These are phyloP conservation scores for Lasioglossum vierecki DNA, from an alignment of 2,888 invertebrate genomes.

Conservation along the genomic window DNA sequence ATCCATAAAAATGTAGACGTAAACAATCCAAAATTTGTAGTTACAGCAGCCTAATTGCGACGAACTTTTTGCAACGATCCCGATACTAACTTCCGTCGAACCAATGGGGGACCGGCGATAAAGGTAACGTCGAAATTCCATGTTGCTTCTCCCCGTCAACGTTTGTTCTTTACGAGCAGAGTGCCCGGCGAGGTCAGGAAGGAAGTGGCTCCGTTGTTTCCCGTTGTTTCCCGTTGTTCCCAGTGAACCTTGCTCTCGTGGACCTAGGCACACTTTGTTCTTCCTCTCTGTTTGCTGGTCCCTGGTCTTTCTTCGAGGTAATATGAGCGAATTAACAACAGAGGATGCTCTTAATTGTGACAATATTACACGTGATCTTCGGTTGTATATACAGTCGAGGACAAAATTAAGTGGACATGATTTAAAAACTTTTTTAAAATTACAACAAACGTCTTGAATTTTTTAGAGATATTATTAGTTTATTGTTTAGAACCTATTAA, in stretches of 20 bases:
- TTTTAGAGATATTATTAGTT: no score
- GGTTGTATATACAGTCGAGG: no score
- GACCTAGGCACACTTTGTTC: slow-evolving; percentile 23
- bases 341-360: slow-evolving; percentile 27
- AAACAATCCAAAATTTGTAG: background rate
- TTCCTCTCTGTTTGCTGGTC: background rate
- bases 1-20: no score
- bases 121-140: background rate
- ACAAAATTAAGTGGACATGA: no score
- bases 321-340: slow-evolving; percentile 27
- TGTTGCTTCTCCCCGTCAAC: slow-evolving; percentile 15
- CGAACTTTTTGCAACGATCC: background rate
- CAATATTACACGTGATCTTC: background rate
- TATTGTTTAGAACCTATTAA: no score
- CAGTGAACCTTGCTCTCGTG: slow-evolving; percentile 13
- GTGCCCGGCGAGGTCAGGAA: slow-evolving; percentile 31
- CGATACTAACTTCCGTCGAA: background rate
- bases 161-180: slow-evolving; percentile 32
- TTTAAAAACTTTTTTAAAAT: no score
- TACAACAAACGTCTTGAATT: no score
- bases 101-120: background rate
- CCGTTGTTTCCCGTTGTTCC: slow-evolving; percentile 43
- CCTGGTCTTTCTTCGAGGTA: slow-evolving; percentile 1
- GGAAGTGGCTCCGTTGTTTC: slow-evolving; percentile 39
- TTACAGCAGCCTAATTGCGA: background rate